A percentile compares a stretch with the other conserved stretches of the same genome.
Conservation (phyloP, 2,113 vertebrate genomes). For the Progne subis region DNA sequence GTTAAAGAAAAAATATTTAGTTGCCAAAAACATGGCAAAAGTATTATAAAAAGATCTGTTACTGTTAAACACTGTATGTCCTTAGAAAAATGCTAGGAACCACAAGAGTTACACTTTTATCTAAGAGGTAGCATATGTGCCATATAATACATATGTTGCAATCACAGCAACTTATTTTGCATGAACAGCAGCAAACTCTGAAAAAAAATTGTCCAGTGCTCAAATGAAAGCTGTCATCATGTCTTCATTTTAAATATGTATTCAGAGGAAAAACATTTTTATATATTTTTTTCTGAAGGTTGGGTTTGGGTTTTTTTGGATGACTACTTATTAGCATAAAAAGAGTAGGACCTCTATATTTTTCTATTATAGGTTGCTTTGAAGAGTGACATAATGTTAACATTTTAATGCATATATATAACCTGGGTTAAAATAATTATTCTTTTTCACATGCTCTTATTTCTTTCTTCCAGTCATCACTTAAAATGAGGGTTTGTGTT, state of each 20-base stretch:
- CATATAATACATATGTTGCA: slow-evolving; percentile 48
- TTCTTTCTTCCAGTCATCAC: neutral
- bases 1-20: slow-evolving; percentile 70
- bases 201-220: slow-evolving; percentile 52
- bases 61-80: slow-evolving; percentile 66
- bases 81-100: slow-evolving; percentile 59
- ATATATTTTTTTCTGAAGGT: slow-evolving; percentile 19
- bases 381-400: slow-evolving; percentile 23
- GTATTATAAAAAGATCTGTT: slow-evolving; percentile 70
- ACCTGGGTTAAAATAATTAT: slow-evolving; percentile 26
- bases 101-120: slow-evolving; percentile 62
- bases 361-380: slow-evolving; percentile 22
- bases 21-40: slow-evolving; percentile 71
- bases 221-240: slow-evolving; percentile 49
- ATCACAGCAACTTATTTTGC: slow-evolving; percentile 61
- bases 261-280: slow-evolving; percentile 20
- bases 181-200: slow-evolving; percentile 61
- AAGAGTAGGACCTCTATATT: slow-evolving; percentile 23
- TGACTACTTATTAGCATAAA: neutral
- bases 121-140: slow-evolving; percentile 53
- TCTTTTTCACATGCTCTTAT: neutral
- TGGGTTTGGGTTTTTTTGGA: neutral
- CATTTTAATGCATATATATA: neutral
- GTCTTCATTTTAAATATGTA: slow-evolving; percentile 54
- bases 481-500: neutral